A percentile compares a stretch with the other conserved stretches of the same genome.
These are phyloP conservation scores for Pangasianodon gigas DNA, from an alignment of 2,113 vertebrate genomes.

Conservation along the genomic window DNA sequence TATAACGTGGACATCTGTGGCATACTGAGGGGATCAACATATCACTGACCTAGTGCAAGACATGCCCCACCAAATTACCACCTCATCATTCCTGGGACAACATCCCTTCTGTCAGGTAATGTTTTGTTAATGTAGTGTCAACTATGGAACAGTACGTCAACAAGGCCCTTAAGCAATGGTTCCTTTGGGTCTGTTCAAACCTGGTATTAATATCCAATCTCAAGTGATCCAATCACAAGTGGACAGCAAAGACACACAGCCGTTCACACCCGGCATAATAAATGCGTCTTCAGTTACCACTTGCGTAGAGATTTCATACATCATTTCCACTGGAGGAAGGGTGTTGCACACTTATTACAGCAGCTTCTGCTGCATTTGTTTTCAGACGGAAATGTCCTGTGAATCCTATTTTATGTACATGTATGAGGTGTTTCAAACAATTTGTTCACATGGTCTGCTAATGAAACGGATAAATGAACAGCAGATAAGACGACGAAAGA, in stretches of 20 bases:
- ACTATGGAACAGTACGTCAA: not conserved
- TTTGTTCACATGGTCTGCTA: too few species aligned
- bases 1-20: not conserved
- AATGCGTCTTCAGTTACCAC: not conserved
- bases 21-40: not conserved
- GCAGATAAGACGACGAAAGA: too few species aligned
- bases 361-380: too few species aligned
- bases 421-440: too few species aligned
- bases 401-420: too few species aligned
- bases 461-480: too few species aligned
- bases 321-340: not conserved
- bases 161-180: not conserved
- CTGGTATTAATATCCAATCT: not conserved
- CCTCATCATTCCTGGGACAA: not conserved
- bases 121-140: not conserved
- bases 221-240: too few species aligned
- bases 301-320: too few species aligned
- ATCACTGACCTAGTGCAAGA: not conserved
- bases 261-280: too few species aligned
- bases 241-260: too few species aligned
- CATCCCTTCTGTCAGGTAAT: not conserved
- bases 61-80: not conserved
- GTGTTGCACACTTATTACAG: too few species aligned
- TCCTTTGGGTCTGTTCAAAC: not conserved
- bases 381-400: too few species aligned